Evolutionary conservation across 2,888 invertebrate genomes (phyloP), one percentile per base, ranked within the genome.

Genomic region (Branchipolynoe longqiensis): DNA sequence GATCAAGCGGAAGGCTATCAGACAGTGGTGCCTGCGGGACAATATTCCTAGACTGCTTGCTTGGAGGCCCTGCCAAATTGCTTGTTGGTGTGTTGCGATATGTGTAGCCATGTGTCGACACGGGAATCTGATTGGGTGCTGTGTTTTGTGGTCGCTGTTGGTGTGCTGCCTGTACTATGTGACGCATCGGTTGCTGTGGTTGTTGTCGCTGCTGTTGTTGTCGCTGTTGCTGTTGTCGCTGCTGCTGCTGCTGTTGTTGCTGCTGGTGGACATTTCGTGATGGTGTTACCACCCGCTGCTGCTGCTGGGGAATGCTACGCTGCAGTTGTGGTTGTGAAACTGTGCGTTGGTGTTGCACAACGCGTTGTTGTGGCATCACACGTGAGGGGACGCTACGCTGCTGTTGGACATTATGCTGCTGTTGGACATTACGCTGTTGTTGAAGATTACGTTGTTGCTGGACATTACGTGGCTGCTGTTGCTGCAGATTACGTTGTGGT

Each of bases 91-190:
- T 28, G 22, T n/a, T 69, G 69, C 22, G 25, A 38, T 69, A 69
- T 22, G 14, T 25, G 69, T 36, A 69, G 1, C 14, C 36, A 1
- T 31, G 36, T 33, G 69, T 69, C 38, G 36, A 33, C 3, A 69
- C 69, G 3, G 6, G 33, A 33, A 38, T 38, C 18, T 8, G 58
- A 38, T 69, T 69, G 14, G 69, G 36, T 4, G 6, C 31, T 6
- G 62, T 12, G 62, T 62, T 28, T 33, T 38, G 69, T 33, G 69
- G 69, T 14, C 38, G 69, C 69, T 69, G 69, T 38, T 69, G 69
- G 8, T 62, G 62, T 69, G 48, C 48, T 48, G 48, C 48, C 8
- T 69, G 69, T 25, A 56, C 56, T 3, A 25, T 22, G 56, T 22
- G 22, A n/a, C 56, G 22, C 69, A 22, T 33, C 36, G 12, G 69